Percentiles rank a stretch among this genome's conserved stretches.
These are phyloP conservation scores for Hemitrygon akajei DNA, from an alignment of 2,797 vertebrate genomes.

Conservation along the genomic window DNA sequence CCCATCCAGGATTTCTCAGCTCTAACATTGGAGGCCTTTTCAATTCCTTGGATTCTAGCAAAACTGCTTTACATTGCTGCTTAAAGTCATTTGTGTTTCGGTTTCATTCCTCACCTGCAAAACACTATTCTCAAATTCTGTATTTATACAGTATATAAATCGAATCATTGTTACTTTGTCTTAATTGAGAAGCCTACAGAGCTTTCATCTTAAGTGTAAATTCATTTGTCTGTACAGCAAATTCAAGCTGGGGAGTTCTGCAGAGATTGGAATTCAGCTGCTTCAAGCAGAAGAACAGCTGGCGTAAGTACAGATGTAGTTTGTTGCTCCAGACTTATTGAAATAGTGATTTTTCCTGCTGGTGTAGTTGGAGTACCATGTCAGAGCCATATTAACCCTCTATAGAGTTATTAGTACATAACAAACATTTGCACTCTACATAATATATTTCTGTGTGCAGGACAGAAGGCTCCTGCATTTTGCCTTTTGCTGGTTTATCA, in stretches of 20 bases:
- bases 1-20: too few species aligned
- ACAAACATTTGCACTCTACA: neutral
- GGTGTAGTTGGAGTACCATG: neutral
- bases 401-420: neutral
- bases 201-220: neutral
- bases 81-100: neutral
- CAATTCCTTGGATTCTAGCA: neutral
- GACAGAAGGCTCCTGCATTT: neutral
- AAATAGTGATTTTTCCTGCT: too few species aligned
- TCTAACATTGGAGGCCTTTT: neutral
- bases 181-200: neutral
- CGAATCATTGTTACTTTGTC: neutral
- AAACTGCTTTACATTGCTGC: neutral
- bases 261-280: constrained; percentile 72
- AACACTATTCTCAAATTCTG: neutral
- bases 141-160: neutral
- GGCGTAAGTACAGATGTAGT: constrained; percentile 58
- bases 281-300: constrained; percentile 74
- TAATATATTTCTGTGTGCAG: neutral
- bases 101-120: neutral
- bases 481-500: neutral
- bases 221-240: constrained; percentile 62
- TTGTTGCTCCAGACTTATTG: too few species aligned
- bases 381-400: neutral
- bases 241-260: constrained; percentile 65